Conservation (phyloP, 2,888 invertebrate species). For the Poecilus cupreus region DNA sequence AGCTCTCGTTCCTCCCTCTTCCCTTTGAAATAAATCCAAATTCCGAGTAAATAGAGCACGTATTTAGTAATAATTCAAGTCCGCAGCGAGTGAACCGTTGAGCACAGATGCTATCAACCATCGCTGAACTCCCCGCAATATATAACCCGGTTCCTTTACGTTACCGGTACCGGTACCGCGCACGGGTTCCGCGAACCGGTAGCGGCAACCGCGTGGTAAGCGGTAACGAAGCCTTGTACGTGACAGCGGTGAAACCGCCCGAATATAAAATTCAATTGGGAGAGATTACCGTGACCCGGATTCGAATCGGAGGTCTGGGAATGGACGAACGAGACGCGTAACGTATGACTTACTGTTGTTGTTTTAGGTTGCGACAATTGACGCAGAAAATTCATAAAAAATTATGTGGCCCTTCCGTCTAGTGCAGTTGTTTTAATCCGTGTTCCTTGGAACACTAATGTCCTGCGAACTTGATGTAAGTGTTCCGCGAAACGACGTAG, state of each 20-base stretch:
- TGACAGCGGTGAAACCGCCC: slow-evolving; percentile 18
- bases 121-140: neutral
- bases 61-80: slow-evolving; percentile 20
- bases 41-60: neutral
- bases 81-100: neutral
- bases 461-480: too few relatives aligned
- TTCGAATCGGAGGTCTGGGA: neutral
- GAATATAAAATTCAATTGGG: slow-evolving; percentile 39
- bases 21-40: neutral
- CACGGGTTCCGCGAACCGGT: neutral
- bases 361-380: too few relatives aligned
- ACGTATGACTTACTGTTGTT: too few relatives aligned
- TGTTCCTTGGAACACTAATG: too few relatives aligned
- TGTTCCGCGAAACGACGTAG: too few relatives aligned
- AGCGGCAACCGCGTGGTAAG: neutral
- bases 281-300: slow-evolving; percentile 6
- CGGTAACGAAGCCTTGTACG: slow-evolving; percentile 16
- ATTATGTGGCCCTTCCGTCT: too few relatives aligned
- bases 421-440: too few relatives aligned
- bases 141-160: slow-evolving; percentile 3
- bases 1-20: too few relatives aligned
- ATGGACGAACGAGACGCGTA: too few relatives aligned
- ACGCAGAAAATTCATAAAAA: too few relatives aligned
- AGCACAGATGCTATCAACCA: neutral
- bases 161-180: neutral